Evolutionary conservation across 2,888 invertebrate species (phyloP).

Genomic region (Elaeidobius kamerunicus): DNA sequence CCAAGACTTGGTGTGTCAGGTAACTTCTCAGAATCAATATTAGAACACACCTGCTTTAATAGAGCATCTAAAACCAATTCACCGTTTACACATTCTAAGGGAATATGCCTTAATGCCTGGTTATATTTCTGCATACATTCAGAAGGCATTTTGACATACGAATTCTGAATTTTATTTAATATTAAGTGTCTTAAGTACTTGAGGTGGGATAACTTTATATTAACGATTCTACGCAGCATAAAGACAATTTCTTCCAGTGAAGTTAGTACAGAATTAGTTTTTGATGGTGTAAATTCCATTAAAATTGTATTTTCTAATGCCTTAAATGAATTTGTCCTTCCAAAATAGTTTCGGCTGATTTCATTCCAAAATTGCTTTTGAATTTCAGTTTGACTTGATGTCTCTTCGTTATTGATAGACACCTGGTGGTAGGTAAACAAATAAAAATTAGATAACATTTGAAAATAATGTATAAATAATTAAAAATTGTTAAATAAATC

Average conservation of each 20-base stretch:
- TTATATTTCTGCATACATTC: conserved; percentile 34
- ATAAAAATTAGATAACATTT: no score
- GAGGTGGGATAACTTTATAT: conserved; percentile 38
- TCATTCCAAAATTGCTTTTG: conserved; percentile 27
- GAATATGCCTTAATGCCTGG: conserved; percentile 31
- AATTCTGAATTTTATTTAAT: conserved; percentile 25
- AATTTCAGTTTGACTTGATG: background rate
- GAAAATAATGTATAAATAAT: no score
- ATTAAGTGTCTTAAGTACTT: conserved; percentile 37
- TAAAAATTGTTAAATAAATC: no score
- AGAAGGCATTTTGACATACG: conserved; percentile 25
- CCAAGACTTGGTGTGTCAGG: conserved; percentile 1
- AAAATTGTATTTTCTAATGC: conserved; percentile 36
- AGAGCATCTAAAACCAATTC: conserved; percentile 34
- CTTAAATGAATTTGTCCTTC: conserved; percentile 23
- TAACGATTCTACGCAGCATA: conserved; percentile 33
- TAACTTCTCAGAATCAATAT: conserved; percentile 17
- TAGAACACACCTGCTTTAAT: conserved; percentile 34
- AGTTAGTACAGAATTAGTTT: conserved; percentile 7
- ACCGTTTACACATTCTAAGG: conserved; percentile 33
- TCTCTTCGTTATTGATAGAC: no score
- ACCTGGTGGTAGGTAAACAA: no score
- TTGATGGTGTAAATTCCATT: conserved; percentile 32
- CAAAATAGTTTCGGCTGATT: conserved; percentile 26
- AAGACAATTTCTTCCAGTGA: conserved; percentile 34